A percentile compares a stretch with the other conserved stretches of the same genome.
Conservation (phyloP, 2,888 invertebrate species). For the Drosophila pegasa region DNA sequence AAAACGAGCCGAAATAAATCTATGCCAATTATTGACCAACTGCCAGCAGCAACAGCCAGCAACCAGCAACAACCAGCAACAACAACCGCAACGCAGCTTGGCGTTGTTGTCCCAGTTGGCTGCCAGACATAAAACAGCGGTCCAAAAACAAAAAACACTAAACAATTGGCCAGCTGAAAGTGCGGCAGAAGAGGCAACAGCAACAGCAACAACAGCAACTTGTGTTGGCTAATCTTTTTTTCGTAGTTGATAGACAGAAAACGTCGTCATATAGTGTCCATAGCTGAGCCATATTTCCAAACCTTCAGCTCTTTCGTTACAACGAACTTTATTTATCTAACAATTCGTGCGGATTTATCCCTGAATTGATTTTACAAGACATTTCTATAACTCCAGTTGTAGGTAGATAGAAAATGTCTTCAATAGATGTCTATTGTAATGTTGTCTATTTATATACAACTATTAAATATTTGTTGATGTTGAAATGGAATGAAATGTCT, state of each 20-base stretch:
- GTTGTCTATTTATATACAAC: not conserved
- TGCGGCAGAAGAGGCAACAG: slow-evolving; percentile 66
- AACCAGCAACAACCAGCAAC: slow-evolving; percentile 17
- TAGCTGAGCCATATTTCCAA: not conserved
- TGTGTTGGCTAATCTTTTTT: slow-evolving; percentile 71
- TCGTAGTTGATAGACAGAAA: slow-evolving; percentile 59
- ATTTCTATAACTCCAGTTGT: not conserved
- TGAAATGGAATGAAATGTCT: too few species aligned
- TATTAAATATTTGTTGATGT: too few species aligned
- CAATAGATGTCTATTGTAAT: too few species aligned
- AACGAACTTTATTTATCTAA: not conserved
- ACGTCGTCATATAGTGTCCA: slow-evolving; percentile 49
- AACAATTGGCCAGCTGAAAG: slow-evolving; percentile 59
- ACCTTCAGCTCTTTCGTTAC: not conserved
- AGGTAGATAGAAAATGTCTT: not conserved
- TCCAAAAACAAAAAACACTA: slow-evolving; percentile 16
- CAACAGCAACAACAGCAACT: slow-evolving; percentile 16
- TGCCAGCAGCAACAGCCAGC: slow-evolving; percentile 52
- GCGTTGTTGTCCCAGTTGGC: slow-evolving; percentile 38
- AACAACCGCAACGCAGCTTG: slow-evolving; percentile 54
- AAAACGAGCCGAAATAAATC: slow-evolving; percentile 78
- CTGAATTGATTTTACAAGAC: not conserved
- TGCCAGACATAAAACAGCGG: slow-evolving; percentile 13
- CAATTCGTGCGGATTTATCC: not conserved
- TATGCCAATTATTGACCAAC: slow-evolving; percentile 82